Evolutionary conservation across 2,888 invertebrate genomes (phyloP).

Genomic region (Volucella bombylans): DNA sequence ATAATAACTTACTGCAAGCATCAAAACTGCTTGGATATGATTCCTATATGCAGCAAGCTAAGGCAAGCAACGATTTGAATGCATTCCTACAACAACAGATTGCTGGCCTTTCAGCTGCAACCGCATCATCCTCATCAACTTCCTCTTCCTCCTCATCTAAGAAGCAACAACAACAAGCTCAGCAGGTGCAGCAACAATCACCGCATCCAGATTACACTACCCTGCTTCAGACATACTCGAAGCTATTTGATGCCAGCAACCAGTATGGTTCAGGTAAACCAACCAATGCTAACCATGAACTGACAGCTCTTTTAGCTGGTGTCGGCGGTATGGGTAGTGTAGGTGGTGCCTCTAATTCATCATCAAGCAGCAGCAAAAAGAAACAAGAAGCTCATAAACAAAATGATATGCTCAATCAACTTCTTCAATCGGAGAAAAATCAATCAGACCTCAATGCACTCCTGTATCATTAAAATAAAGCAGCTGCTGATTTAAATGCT

Average conservation of each 20-base stretch:
- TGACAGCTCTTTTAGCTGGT: slow-evolving; percentile 79
- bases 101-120: slow-evolving; percentile 79
- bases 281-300: slow-evolving; percentile 78
- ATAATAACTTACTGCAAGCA: slow-evolving; percentile 81
- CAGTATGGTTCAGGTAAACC: slow-evolving; percentile 77
- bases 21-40: slow-evolving; percentile 82
- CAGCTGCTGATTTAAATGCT: slow-evolving; percentile 80
- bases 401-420: slow-evolving; percentile 81
- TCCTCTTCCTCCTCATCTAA: slow-evolving; percentile 59
- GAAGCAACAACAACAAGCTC: slow-evolving; percentile 75
- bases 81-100: slow-evolving; percentile 81
- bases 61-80: slow-evolving; percentile 80
- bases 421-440: slow-evolving; percentile 81
- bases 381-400: slow-evolving; percentile 75
- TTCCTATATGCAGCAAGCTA: slow-evolving; percentile 81
- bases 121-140: slow-evolving; percentile 75
- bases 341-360: slow-evolving; percentile 49
- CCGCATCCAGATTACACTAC: slow-evolving; percentile 80
- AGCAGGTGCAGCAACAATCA: slow-evolving; percentile 77
- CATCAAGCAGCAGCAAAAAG: slow-evolving; percentile 64
- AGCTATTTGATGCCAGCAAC: slow-evolving; percentile 81
- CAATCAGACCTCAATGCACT: slow-evolving; percentile 80
- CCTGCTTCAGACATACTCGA: slow-evolving; percentile 81
- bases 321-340: slow-evolving; percentile 74
- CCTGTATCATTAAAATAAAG: slow-evolving; percentile 81